Evolutionary conservation across 1,140 invertebrate genomes (phyloP).

Genomic region (Matsumurasca onukii): DNA sequence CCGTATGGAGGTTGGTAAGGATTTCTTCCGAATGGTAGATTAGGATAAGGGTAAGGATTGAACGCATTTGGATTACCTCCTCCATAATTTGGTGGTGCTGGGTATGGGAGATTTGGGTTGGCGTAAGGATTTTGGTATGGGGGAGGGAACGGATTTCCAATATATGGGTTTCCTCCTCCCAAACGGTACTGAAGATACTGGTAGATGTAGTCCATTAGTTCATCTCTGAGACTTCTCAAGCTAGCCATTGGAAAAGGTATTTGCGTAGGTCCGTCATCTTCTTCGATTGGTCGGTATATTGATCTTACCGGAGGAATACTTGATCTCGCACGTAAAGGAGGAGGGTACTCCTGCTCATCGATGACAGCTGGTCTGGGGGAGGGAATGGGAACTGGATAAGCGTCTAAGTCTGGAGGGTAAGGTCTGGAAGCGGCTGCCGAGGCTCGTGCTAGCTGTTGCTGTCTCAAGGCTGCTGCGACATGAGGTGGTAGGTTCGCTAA

Average conservation of each 20-base stretch:
- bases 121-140: constrained; percentile 22
- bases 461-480: constrained; percentile 19
- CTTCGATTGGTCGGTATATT: constrained; percentile 17
- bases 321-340: not conserved
- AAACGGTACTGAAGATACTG: constrained; percentile 40
- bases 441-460: constrained; percentile 22
- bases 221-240: constrained; percentile 48
- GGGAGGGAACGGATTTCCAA: constrained; percentile 14
- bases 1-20: not conserved
- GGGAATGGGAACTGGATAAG: not conserved
- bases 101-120: constrained; percentile 23
- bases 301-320: constrained; percentile 17
- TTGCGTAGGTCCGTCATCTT: not conserved
- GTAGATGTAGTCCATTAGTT: constrained; percentile 42
- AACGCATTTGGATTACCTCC: constrained; percentile 9
- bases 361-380: constrained; percentile 13
- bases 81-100: constrained; percentile 1
- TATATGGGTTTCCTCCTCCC: constrained; percentile 21
- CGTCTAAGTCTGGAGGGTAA: not conserved
- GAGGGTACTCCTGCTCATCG: constrained; percentile 47
- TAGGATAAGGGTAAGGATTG: constrained; percentile 30
- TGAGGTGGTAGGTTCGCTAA: constrained; percentile 24
- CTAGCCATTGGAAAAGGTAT: constrained; percentile 42
- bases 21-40: constrained; percentile 9
- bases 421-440: not conserved